Evolutionary conservation across 2,888 invertebrate genomes (phyloP).

Genomic region (Pammene aurita): DNA sequence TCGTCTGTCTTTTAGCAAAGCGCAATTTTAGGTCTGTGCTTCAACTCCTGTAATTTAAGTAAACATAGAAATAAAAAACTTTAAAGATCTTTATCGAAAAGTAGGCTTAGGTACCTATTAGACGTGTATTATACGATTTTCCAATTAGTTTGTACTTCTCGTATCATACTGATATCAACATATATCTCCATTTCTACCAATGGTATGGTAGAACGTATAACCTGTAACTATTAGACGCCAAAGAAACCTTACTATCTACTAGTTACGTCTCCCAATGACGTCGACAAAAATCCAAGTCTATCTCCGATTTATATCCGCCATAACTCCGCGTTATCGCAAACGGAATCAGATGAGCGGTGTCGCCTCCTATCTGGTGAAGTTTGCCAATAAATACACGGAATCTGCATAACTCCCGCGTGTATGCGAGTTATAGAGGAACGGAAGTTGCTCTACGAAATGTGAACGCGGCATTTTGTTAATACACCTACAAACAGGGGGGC

Average conservation of each 20-base stretch:
- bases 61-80: no score
- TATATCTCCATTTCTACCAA: no score
- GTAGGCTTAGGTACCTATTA: no score
- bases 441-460: constrained; percentile 60
- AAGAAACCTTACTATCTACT: constrained; percentile 3
- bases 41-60: no score
- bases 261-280: not conserved
- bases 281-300: constrained; percentile 36
- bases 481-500: no score
- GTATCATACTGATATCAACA: no score
- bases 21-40: no score
- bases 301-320: constrained; percentile 61
- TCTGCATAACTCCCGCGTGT: constrained; percentile 79
- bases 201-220: not conserved
- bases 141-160: no score
- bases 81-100: no score
- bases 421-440: constrained; percentile 63
- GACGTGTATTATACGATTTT: no score
- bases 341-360: constrained; percentile 81
- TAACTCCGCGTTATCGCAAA: constrained; percentile 73
- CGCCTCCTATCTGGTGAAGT: constrained; percentile 80
- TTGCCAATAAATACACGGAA: constrained; percentile 79
- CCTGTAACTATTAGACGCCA: not conserved
- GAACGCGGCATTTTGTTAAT: constrained; percentile 26
- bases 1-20: no score